Conservation (phyloP, 2,797 vertebrate genomes). For the Fistularia tabacaria region DNA sequence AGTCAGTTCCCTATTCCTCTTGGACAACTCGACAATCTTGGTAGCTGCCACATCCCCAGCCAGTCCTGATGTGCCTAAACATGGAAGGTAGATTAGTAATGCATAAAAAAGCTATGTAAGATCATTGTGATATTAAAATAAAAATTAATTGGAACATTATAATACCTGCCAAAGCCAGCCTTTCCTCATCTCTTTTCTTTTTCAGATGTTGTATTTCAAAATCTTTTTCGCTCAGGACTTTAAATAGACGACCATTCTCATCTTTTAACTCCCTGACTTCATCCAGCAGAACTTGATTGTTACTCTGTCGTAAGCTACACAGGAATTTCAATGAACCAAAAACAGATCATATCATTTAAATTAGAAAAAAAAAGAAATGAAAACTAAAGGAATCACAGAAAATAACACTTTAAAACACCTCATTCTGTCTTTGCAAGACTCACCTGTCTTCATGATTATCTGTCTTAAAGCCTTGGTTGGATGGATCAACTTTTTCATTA, state of each 20-base stretch:
- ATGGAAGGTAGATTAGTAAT: background rate
- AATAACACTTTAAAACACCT: no score
- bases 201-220: conserved; percentile 87
- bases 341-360: background rate
- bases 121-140: conserved; percentile 1
- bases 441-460: conserved; percentile 58
- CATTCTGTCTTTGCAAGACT: conserved; percentile 1
- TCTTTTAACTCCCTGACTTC: conserved; percentile 81
- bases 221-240: conserved; percentile 85
- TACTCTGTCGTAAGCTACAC: conserved; percentile 72
- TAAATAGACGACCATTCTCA: conserved; percentile 86
- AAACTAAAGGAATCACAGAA: no score
- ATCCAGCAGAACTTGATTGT: conserved; percentile 71
- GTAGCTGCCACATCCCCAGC: conserved; percentile 84
- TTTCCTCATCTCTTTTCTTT: conserved; percentile 83
- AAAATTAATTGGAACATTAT: background rate
- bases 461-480: conserved; percentile 36
- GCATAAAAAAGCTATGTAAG: background rate
- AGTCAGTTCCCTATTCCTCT: conserved; percentile 82
- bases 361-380: background rate
- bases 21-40: conserved; percentile 91
- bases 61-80: conserved; percentile 77
- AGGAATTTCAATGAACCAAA: background rate
- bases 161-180: conserved; percentile 81
- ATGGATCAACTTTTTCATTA: conserved; percentile 29